These are phyloP conservation scores for Pogonus chalceus DNA, from an alignment of 1,140 invertebrate genomes.

Conservation along the genomic window DNA sequence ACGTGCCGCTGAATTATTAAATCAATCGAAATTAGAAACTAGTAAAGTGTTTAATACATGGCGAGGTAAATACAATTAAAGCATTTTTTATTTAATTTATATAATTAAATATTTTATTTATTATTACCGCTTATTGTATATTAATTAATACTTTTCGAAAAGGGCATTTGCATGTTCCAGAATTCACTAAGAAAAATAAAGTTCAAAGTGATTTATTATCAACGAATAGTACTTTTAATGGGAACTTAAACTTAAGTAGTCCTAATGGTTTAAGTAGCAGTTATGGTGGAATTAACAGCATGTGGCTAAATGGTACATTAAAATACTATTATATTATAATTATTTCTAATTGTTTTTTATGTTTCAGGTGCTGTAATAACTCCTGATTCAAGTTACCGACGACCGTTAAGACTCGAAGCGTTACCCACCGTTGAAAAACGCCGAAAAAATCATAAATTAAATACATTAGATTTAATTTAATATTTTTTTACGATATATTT, in stretches of 20 bases:
- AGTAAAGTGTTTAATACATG: slow-evolving; percentile 40
- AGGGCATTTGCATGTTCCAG: slow-evolving; percentile 25
- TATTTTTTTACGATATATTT: no score
- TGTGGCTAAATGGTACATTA: slow-evolving; percentile 21
- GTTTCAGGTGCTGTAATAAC: slow-evolving; percentile 14
- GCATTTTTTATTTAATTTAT: no score
- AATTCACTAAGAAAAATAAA: slow-evolving; percentile 26
- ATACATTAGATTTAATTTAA: neutral
- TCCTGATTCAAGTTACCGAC: slow-evolving; percentile 15
- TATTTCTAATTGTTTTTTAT: slow-evolving; percentile 2
- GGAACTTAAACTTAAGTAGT: neutral
- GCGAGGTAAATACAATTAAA: slow-evolving; percentile 32
- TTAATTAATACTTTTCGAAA: neutral
- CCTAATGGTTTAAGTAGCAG: slow-evolving; percentile 9
- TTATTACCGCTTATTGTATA: slow-evolving; percentile 4
- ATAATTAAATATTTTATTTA: neutral
- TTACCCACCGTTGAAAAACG: slow-evolving; percentile 27
- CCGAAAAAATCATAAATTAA: slow-evolving; percentile 8
- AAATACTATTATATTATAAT: neutral
- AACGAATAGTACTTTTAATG: slow-evolving; percentile 15
- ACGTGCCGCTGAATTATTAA: slow-evolving; percentile 47
- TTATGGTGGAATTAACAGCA: slow-evolving; percentile 13
- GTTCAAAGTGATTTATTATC: slow-evolving; percentile 16
- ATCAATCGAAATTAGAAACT: slow-evolving; percentile 37
- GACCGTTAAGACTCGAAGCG: slow-evolving; percentile 28